phyloP scores from a whole-genome alignment of 2,113 vertebrate genomes.

The Zosterops pallidus region DNA sequence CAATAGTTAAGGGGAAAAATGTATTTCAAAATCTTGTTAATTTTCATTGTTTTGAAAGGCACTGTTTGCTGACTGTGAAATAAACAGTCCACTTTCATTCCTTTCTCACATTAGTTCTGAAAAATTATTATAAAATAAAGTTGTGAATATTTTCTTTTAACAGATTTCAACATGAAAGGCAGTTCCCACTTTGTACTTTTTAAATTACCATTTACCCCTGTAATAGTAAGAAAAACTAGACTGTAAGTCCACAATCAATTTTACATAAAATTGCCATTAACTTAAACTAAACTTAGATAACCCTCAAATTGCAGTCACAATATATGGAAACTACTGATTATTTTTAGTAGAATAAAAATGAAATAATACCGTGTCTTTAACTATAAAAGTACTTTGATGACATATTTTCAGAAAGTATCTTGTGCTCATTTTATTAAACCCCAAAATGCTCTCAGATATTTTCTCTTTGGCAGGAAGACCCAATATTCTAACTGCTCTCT shows the following conservation, averaged over 20 bases:
- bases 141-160: background rate
- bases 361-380: background rate
- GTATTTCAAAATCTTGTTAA: background rate
- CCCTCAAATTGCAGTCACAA: background rate
- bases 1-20: rapidly evolving
- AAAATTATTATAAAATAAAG: background rate
- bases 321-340: background rate
- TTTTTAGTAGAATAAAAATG: background rate
- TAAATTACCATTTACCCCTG: background rate
- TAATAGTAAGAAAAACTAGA: background rate
- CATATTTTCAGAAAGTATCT: background rate
- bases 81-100: background rate
- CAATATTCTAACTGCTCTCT: background rate
- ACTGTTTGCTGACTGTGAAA: background rate
- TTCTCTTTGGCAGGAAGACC: background rate
- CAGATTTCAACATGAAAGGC: background rate
- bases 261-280: background rate
- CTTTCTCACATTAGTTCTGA: background rate
- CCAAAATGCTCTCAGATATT: background rate
- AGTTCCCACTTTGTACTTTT: background rate
- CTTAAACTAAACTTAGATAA: background rate
- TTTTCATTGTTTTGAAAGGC: background rate
- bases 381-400: background rate
- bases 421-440: background rate
- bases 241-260: background rate